Base-by-base conservation (phyloP, 2,113 vertebrate genomes). In the Microtus montanus region DNA sequence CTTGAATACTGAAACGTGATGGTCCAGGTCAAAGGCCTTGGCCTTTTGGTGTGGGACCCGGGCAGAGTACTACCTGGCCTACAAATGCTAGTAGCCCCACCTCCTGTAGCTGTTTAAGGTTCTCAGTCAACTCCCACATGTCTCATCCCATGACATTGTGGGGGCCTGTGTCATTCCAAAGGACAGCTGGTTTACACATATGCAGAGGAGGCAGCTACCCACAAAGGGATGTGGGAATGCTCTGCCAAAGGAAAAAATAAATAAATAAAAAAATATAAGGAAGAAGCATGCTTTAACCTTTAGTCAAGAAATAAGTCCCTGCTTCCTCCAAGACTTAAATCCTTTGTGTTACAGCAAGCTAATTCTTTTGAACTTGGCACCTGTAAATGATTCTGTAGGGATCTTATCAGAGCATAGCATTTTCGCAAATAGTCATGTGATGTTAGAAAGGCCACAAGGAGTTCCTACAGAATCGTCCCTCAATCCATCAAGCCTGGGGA, bases 101-200 rank as follows among this genome's bases (percentile, higher is more conserved):
- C 95, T 58, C 70, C 54, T 6, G 38, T 64, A 9, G 11, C n/a
- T 78, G 61, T 75, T 90, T 71, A 91, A 87, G 80, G 95, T 94
- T 96, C 89, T 95, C 88, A 88, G 94, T 83, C 94, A 94, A 84
- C 89, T 96, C 96, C 94, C 90, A 94, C 91, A 41, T 63, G 71
- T 82, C 85, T 89, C 94, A 96, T 92, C 91, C 96, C 82, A 88
- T 97, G 96, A 97, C 95, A 97, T 64, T 85, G 89, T 87, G 93
- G 94, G 84, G 96, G 95, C 94, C 77, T 96, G 92, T 97, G 97
- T 97, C 96, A 97, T 97, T 95, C 88, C 73, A 63, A 86, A 97
- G 93, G 94, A 97, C 97, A 97, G 96, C 95, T 97, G 97, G 95
- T 96, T 97, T 97, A 97, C 58, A 12, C 97, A 96, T 96, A 96